These are phyloP conservation scores for Petrocephalus zakoni DNA, from an alignment of 2,113 vertebrate species.

Conservation along the genomic window DNA sequence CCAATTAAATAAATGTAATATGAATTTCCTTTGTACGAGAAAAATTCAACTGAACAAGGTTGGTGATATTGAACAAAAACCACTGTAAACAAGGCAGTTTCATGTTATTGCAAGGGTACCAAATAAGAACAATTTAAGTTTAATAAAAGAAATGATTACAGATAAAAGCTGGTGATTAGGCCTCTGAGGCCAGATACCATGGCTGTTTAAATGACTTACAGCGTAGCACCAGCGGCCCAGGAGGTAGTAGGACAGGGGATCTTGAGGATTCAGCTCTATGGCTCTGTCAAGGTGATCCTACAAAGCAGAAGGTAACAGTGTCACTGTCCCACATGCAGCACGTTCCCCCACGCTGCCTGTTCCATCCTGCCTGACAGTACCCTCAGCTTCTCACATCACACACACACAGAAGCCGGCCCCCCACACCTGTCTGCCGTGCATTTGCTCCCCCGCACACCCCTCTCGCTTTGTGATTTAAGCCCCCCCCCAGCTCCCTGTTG, in stretches of 20 bases:
- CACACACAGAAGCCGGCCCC: slow-evolving; percentile 38
- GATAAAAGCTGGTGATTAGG: neutral
- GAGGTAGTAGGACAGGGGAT: slow-evolving; percentile 87
- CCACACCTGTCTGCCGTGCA: slow-evolving; percentile 10
- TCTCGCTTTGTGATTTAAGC: neutral
- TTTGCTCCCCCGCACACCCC: neutral
- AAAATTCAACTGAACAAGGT: too few species aligned
- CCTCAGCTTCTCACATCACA: slow-evolving; percentile 50
- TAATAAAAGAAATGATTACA: neutral
- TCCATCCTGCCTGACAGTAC: slow-evolving; percentile 45
- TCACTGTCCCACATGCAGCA: slow-evolving; percentile 42
- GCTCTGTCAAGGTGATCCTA: slow-evolving; percentile 95
- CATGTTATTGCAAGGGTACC: too few species aligned
- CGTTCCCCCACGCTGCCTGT: slow-evolving; percentile 46
- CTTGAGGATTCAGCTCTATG: slow-evolving; percentile 82
- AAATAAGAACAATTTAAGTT: neutral
- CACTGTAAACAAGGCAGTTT: too few species aligned
- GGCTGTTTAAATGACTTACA: slow-evolving; percentile 64
- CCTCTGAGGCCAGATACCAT: neutral
- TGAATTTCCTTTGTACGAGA: too few species aligned
- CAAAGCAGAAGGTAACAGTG: slow-evolving; percentile 35
- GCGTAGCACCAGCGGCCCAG: slow-evolving; percentile 93
- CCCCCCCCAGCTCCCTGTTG: slow-evolving; percentile 3
- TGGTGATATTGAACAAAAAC: too few species aligned
- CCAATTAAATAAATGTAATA: too few species aligned